Conservation (phyloP, 2,113 vertebrate genomes). For the Pleuronectes platessa region DNA sequence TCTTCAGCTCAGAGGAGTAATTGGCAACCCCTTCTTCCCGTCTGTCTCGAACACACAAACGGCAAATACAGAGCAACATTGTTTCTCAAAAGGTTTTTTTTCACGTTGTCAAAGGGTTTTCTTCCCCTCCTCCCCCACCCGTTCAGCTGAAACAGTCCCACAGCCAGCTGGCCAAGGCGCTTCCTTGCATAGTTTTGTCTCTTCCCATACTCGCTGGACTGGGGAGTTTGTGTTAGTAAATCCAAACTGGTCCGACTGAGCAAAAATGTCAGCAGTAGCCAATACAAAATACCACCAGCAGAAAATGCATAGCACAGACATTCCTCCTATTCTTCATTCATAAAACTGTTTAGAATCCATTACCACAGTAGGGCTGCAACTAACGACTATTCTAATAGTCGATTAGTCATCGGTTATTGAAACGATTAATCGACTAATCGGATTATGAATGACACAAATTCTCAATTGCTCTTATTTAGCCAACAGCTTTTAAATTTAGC, state of each 20-base stretch:
- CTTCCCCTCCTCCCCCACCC: slow-evolving; percentile 9
- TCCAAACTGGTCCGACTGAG: slow-evolving; percentile 10
- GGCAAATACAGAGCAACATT: slow-evolving; percentile 38
- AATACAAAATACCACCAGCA: not conserved
- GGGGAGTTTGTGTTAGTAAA: slow-evolving; percentile 30
- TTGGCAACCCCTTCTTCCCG: slow-evolving; percentile 49
- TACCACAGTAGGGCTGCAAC: too few species aligned
- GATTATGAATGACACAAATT: too few species aligned
- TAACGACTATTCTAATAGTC: too few species aligned
- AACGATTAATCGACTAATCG: too few species aligned
- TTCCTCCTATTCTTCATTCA: slow-evolving; percentile 13
- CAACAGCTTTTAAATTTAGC: too few species aligned
- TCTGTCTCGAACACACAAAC: slow-evolving; percentile 34
- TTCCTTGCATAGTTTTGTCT: slow-evolving; percentile 43
- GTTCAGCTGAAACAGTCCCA: slow-evolving; percentile 44
- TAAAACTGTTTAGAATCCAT: not conserved
- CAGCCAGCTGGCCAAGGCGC: slow-evolving; percentile 56
- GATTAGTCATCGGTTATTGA: too few species aligned
- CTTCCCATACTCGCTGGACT: slow-evolving; percentile 39
- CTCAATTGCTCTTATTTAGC: too few species aligned
- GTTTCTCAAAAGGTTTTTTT: slow-evolving; percentile 47
- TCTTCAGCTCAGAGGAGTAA: slow-evolving; percentile 36
- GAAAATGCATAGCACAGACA: not conserved
- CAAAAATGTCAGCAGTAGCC: slow-evolving; percentile 8
- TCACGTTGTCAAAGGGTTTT: slow-evolving; percentile 48